Evolutionary conservation across 2,888 invertebrate species (phyloP).

Genomic region (Oxytorus armatus): DNA sequence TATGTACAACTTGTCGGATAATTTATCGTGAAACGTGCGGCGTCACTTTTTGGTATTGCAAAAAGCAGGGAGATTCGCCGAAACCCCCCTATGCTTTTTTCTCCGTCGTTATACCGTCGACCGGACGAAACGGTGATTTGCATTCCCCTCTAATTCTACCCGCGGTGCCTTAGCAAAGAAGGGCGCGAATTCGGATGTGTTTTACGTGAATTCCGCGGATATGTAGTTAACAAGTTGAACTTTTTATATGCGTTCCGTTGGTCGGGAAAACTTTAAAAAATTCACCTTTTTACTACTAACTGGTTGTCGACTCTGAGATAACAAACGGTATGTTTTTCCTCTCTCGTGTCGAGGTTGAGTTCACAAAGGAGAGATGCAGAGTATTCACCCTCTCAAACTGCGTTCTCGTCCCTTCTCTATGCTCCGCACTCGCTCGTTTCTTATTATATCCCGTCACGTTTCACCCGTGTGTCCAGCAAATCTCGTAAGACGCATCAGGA

Average conservation of each 20-base stretch:
- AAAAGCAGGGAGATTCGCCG: too few relatives aligned
- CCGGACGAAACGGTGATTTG: too few relatives aligned
- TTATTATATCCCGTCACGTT: slow-evolving; percentile 72
- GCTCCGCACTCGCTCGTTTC: slow-evolving; percentile 47
- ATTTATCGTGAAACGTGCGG: slow-evolving; percentile 70
- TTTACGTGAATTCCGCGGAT: too few relatives aligned
- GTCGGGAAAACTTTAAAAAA: background rate
- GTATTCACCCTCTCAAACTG: slow-evolving; percentile 40
- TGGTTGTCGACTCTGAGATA: slow-evolving; percentile 4
- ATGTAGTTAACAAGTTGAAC: background rate
- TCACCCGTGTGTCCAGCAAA: slow-evolving; percentile 74
- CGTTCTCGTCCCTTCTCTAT: slow-evolving; percentile 35
- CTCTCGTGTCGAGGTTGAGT: slow-evolving; percentile 4
- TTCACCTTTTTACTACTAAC: background rate
- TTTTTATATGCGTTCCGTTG: background rate
- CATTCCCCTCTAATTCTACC: too few relatives aligned
- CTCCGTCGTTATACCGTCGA: too few relatives aligned
- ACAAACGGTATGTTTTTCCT: slow-evolving; percentile 25
- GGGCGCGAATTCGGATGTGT: too few relatives aligned
- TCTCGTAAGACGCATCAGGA: slow-evolving; percentile 71
- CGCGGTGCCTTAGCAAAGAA: too few relatives aligned
- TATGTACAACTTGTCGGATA: slow-evolving; percentile 59
- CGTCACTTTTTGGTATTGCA: too few relatives aligned
- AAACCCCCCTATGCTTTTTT: too few relatives aligned
- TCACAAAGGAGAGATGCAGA: slow-evolving; percentile 55